Conservation (phyloP, 1,140 invertebrate genomes). For the Pogonomyrmex barbatus region DNA sequence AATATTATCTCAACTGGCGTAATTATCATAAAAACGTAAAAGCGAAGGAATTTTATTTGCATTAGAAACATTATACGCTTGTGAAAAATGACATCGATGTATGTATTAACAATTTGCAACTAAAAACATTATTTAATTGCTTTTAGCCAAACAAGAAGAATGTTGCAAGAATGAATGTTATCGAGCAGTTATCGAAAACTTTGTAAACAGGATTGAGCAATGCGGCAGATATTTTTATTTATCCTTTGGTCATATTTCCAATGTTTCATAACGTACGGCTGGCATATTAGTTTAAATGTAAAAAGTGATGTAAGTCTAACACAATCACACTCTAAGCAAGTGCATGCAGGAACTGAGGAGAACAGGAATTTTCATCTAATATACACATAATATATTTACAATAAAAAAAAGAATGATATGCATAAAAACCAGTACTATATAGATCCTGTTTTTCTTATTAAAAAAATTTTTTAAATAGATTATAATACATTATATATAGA, state of each 20-base stretch:
- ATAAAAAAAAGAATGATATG: background rate
- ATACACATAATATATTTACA: slow-evolving; percentile 14
- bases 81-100: slow-evolving; percentile 61
- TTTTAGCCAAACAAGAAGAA: background rate
- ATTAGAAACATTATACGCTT: slow-evolving; percentile 24
- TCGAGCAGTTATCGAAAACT: background rate
- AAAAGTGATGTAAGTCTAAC: slow-evolving; percentile 84
- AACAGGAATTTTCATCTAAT: slow-evolving; percentile 54
- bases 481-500: too few relatives aligned
- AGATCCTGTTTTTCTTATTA: slow-evolving; percentile 4
- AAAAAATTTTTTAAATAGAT: slow-evolving; percentile 2
- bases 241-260: slow-evolving; percentile 36
- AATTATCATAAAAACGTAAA: slow-evolving; percentile 15
- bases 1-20: slow-evolving; percentile 23
- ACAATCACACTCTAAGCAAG: slow-evolving; percentile 85
- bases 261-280: slow-evolving; percentile 70
- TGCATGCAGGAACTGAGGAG: slow-evolving; percentile 78
- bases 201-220: slow-evolving; percentile 37
- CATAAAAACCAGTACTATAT: background rate
- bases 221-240: slow-evolving; percentile 59
- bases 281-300: slow-evolving; percentile 74
- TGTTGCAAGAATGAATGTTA: background rate
- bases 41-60: slow-evolving; percentile 39
- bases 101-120: slow-evolving; percentile 65
- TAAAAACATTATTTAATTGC: background rate